phyloP scores from a whole-genome alignment of 1,140 invertebrate genomes.

The Pissodes strobi region DNA sequence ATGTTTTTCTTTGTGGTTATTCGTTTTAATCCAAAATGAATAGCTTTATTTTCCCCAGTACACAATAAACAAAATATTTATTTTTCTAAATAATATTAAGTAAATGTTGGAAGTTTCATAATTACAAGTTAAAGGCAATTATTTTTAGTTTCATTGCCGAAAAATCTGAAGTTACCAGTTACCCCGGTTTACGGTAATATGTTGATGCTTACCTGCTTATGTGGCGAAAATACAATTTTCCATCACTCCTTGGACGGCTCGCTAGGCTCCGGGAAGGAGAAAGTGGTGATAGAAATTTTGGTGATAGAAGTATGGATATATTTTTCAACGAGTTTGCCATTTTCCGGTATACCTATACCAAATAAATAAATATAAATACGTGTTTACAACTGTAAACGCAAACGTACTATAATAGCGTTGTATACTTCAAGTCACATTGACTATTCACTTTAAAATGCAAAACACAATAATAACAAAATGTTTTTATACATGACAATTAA shows the following conservation, averaged over 20 bases:
- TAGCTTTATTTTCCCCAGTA: no score
- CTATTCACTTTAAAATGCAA: no score
- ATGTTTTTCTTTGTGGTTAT: no score
- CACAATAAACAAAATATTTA: no score
- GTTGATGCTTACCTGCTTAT: neutral
- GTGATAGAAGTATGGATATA: constrained; percentile 14
- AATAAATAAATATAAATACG: no score
- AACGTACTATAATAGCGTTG: neutral
- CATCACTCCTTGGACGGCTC: neutral
- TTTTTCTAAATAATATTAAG: no score
- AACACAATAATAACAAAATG: neutral
- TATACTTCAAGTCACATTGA: no score
- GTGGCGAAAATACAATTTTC: neutral
- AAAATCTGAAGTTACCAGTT: neutral
- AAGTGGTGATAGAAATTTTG: constrained; percentile 18
- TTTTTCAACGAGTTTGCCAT: constrained; percentile 26
- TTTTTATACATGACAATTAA: neutral
- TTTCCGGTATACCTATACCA: no score
- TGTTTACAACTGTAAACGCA: neutral
- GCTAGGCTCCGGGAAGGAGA: neutral
- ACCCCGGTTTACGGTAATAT: neutral
- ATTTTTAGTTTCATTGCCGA: neutral
- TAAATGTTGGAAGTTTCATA: neutral
- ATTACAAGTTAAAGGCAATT: no score
- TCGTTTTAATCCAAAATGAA: no score